phyloP scores from a whole-genome alignment of 2,113 vertebrate genomes.

The Sarotherodon lohbergeri region DNA sequence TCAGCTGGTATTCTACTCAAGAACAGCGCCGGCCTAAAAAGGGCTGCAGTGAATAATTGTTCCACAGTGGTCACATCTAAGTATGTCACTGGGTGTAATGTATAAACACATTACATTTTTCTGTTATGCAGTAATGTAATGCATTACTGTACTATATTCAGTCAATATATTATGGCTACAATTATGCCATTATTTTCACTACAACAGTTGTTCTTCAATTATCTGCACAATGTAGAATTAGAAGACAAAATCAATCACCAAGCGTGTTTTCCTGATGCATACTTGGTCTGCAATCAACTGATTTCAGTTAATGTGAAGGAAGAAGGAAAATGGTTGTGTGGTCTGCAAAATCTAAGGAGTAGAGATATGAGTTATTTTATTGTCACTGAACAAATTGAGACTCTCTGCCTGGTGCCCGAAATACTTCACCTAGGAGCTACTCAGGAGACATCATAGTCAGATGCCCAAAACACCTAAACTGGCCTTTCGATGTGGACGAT shows the following conservation, averaged over 20 bases:
- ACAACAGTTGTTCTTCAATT: background rate
- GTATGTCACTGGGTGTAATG: background rate
- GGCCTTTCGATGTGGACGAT: background rate
- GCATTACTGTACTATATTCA: background rate
- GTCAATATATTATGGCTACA: background rate
- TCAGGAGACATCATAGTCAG: background rate
- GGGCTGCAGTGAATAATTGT: background rate
- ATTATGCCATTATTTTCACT: background rate
- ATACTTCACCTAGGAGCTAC: background rate
- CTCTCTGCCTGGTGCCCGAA: background rate
- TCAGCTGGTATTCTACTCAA: background rate
- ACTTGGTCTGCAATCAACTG: background rate
- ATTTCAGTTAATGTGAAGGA: background rate
- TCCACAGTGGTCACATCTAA: background rate
- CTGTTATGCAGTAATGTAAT: background rate
- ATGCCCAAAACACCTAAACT: background rate
- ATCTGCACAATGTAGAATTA: background rate
- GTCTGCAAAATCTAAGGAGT: background rate
- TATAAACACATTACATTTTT: background rate
- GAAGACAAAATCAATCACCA: background rate
- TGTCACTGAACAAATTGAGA: background rate
- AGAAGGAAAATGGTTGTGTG: background rate
- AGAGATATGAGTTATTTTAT: background rate
- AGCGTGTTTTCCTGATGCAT: accelerated
- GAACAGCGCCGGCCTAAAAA: background rate